Base-by-base conservation (phyloP, 2,888 invertebrate species). In the Agonum fuliginosum region DNA sequence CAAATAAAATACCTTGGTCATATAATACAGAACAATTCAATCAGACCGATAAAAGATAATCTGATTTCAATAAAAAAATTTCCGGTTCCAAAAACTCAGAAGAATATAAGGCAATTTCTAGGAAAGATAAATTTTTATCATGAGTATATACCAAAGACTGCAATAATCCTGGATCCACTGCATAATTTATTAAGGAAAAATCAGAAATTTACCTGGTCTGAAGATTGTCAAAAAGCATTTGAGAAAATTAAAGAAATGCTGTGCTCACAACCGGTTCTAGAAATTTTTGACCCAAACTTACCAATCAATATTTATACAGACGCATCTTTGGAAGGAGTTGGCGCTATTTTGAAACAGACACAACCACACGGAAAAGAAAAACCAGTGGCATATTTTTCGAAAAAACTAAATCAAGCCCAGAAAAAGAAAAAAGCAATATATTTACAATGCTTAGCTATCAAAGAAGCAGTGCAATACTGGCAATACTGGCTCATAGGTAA, bases 401-500 rank as follows among this genome's bases (percentile, higher is more conserved):
- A 81, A 78, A 82, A 82, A 79, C 65, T 81, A 12, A 82, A 79
- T 54, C 79, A 81, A n/a, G 24, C 74, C 5, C 79, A 80, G 79
- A 81, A 80, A 41, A 75, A 70, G 14, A 79, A 80, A 78, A 81
- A 81, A 78, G 80, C 80, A 30, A 80, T 82, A 37, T 81, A n/a
- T n/a, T n/a, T n/a, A n/a, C n/a, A n/a, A n/a, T n/a, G n/a, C n/a
- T n/a, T n/a, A n/a, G n/a, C n/a, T 80, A 81, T 81, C 3, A 81
- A 81, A 75, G 80, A 81, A 76, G 79, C 80, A 27, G 34, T 82
- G 51, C 79, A 78, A 54, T 82, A 80, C 48, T 81, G 82, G 80
- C 80, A 81, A 78, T 70, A 81, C 62, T 81, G 80, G 79, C 24
- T 81, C 12, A 79, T 82, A 17, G 81, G 81, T 27, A 80, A 67